phyloP scores from a whole-genome alignment of 2,113 vertebrate species.

The Meles meles region DNA sequence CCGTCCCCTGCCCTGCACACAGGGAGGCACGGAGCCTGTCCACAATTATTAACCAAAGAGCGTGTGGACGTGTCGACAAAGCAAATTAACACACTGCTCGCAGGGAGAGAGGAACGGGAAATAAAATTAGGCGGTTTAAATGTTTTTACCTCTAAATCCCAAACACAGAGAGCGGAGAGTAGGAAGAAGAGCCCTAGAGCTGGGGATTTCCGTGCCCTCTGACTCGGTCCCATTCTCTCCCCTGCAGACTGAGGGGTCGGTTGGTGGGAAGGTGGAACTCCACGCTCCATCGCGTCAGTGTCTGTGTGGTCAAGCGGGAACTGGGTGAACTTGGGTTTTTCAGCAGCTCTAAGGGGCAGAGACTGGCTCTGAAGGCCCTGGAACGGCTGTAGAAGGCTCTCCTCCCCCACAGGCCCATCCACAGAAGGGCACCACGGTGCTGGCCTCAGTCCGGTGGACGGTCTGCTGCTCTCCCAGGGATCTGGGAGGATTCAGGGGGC shows the following conservation, averaged over 20 bases:
- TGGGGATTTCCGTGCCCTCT: too few species aligned
- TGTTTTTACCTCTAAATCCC: not conserved
- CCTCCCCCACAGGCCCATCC: too few species aligned
- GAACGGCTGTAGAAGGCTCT: not conserved
- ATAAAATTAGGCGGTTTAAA: not conserved
- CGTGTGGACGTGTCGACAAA: not conserved
- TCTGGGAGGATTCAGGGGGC: accelerated
- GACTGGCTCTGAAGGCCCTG: not conserved
- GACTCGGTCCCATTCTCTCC: accelerated
- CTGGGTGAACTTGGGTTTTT: not conserved
- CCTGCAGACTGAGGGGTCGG: too few species aligned
- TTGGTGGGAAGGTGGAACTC: accelerated
- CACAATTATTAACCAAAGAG: not conserved
- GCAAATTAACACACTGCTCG: not conserved
- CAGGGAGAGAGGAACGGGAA: not conserved
- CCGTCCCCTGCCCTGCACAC: not conserved
- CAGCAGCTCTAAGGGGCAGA: not conserved
- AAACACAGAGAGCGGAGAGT: accelerated
- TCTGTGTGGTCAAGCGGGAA: accelerated
- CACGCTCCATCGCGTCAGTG: accelerated
- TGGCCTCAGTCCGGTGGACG: accelerated
- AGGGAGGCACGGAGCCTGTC: not conserved
- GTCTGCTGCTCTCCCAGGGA: not conserved
- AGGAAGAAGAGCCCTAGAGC: too few species aligned
- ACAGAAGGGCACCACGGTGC: accelerated